Percentiles rank a stretch among this genome's conserved stretches.
Evolutionary conservation across 2,797 vertebrate genomes (phyloP).

Genomic region (Xiphorhynchus erythropygius): DNA sequence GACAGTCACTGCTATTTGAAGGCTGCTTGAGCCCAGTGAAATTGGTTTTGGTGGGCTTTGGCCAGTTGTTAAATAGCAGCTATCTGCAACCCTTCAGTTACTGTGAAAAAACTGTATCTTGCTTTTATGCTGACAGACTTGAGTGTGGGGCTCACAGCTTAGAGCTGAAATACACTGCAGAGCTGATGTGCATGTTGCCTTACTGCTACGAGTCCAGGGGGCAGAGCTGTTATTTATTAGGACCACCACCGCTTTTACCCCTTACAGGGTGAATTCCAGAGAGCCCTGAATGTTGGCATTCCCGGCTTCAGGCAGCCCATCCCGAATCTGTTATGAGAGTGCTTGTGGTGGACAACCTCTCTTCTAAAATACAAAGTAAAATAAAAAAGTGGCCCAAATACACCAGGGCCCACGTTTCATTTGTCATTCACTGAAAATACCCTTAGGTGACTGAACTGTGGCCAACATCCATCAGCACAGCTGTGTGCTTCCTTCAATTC

Average conservation of each 20-base stretch:
- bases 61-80: background rate
- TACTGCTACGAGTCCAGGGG: background rate
- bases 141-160: background rate
- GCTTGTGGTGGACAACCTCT: background rate
- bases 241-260: background rate
- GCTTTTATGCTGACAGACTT: background rate
- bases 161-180: background rate
- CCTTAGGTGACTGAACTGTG: background rate
- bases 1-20: background rate
- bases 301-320: background rate
- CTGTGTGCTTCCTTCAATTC: background rate
- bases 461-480: accelerated
- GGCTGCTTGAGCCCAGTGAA: background rate
- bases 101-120: background rate
- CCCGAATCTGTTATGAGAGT: background rate
- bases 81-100: background rate
- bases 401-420: background rate
- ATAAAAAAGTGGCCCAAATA: background rate
- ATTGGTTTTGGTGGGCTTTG: background rate
- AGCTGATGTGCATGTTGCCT: background rate
- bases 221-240: background rate
- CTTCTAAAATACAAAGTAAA: background rate
- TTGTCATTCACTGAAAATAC: background rate
- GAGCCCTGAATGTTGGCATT: background rate
- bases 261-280: background rate